These are phyloP conservation scores for Nesogale talazaci DNA, from an alignment of 2,113 vertebrate species.

Conservation along the genomic window DNA sequence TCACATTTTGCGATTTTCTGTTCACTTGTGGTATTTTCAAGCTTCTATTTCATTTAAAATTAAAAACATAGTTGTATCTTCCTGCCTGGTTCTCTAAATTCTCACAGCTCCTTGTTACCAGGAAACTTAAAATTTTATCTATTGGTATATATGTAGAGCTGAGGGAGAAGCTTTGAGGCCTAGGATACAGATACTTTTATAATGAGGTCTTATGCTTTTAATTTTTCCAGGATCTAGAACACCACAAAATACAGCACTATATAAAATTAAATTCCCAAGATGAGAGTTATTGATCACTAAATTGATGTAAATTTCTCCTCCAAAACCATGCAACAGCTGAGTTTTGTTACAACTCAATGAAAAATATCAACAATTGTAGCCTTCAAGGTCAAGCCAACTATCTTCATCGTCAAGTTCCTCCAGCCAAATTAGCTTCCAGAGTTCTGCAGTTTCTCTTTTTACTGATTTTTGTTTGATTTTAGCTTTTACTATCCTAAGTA, in stretches of 20 bases:
- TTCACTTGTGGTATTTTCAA: too few species aligned
- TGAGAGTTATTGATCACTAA: not conserved
- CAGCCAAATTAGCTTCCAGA: not conserved
- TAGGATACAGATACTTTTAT: too few species aligned
- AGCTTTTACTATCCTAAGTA: not conserved
- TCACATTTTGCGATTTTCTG: too few species aligned
- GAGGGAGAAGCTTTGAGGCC: too few species aligned
- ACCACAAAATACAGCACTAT: not conserved
- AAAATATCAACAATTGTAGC: not conserved
- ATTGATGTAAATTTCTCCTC: not conserved
- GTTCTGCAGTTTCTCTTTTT: not conserved
- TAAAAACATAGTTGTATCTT: too few species aligned
- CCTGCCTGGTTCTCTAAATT: too few species aligned
- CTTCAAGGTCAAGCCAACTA: not conserved
- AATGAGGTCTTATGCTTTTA: too few species aligned
- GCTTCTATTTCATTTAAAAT: too few species aligned
- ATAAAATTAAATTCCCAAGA: constrained; percentile 4
- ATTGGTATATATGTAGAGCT: too few species aligned
- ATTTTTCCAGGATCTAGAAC: not conserved
- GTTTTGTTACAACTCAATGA: not conserved
- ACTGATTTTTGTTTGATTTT: not conserved
- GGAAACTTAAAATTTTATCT: too few species aligned
- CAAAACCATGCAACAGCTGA: not conserved
- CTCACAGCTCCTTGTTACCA: too few species aligned
- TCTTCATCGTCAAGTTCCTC: not conserved